A percentile compares a stretch with the other conserved stretches of the same genome.
Conservation (phyloP, 2,888 invertebrate genomes). For the Octonoba sinensis region DNA sequence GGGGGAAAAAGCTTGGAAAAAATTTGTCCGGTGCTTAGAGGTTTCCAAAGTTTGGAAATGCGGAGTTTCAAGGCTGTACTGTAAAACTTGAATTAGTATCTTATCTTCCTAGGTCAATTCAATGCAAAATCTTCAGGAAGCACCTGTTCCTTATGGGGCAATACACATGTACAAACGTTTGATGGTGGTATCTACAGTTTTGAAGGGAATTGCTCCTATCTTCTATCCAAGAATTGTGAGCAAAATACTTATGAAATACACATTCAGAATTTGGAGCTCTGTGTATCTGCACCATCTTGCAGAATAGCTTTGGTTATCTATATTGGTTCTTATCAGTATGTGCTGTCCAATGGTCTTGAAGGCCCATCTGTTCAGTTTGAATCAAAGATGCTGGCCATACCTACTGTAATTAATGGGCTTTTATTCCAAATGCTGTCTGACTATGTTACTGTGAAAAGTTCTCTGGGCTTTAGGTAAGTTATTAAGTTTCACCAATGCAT, state of each 20-base stretch:
- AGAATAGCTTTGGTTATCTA: conserved; percentile 77
- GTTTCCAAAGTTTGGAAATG: too few species aligned
- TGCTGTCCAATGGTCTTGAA: conserved; percentile 66
- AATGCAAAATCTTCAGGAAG: too few species aligned
- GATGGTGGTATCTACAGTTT: conserved; percentile 84
- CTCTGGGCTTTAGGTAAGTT: conserved; percentile 71
- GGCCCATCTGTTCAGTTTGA: conserved; percentile 75
- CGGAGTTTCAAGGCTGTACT: too few species aligned
- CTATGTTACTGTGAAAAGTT: conserved; percentile 79
- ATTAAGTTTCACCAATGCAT: background rate
- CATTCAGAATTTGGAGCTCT: conserved; percentile 75
- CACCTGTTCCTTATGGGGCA: conserved; percentile 83
- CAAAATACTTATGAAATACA: conserved; percentile 80
- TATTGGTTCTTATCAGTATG: conserved; percentile 80
- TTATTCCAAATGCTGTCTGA: conserved; percentile 81
- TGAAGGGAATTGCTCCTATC: conserved; percentile 80
- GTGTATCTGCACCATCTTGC: conserved; percentile 74
- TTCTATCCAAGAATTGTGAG: conserved; percentile 79
- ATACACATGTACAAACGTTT: conserved; percentile 85
- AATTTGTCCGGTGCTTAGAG: too few species aligned
- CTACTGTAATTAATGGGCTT: conserved; percentile 81
- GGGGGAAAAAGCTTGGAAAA: too few species aligned
- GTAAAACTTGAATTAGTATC: too few species aligned
- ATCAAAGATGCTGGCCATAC: conserved; percentile 78
- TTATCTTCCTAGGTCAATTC: too few species aligned